A percentile compares a stretch with the other conserved stretches of the same genome.
These are phyloP conservation scores for Tiaroga cobitis DNA, from an alignment of 2,797 vertebrate genomes.

Conservation along the genomic window DNA sequence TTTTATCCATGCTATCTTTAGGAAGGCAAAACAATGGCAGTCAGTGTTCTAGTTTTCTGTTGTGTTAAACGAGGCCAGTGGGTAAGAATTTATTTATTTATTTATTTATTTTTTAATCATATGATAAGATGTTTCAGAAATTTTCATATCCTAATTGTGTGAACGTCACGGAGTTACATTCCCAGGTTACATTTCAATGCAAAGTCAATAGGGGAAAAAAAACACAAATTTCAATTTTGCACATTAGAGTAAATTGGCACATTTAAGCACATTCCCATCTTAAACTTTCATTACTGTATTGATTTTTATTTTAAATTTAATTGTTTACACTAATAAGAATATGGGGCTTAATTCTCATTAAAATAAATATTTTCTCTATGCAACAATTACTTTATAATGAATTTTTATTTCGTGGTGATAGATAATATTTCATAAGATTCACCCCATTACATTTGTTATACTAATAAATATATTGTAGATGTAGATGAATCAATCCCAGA, in stretches of 20 bases:
- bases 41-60: background rate
- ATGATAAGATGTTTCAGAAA: background rate
- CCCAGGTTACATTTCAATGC: background rate
- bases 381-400: background rate
- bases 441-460: background rate
- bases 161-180: background rate
- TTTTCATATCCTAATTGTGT: background rate
- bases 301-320: background rate
- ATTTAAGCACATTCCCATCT: background rate
- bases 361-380: background rate
- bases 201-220: background rate
- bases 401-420: background rate
- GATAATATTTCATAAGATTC: background rate
- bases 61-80: background rate
- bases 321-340: background rate
- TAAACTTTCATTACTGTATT: background rate
- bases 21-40: slow-evolving; percentile 43
- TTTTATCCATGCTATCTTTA: slow-evolving; percentile 33
- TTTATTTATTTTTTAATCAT: background rate
- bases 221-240: background rate
- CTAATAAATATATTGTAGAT: background rate
- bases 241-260: background rate
- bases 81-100: too few relatives aligned
- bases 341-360: background rate
- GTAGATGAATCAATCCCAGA: background rate